Evolutionary conservation across 1,140 invertebrate species (phyloP), one percentile per base, ranked within the genome.

Genomic region (Agraylea sexmaculata): DNA sequence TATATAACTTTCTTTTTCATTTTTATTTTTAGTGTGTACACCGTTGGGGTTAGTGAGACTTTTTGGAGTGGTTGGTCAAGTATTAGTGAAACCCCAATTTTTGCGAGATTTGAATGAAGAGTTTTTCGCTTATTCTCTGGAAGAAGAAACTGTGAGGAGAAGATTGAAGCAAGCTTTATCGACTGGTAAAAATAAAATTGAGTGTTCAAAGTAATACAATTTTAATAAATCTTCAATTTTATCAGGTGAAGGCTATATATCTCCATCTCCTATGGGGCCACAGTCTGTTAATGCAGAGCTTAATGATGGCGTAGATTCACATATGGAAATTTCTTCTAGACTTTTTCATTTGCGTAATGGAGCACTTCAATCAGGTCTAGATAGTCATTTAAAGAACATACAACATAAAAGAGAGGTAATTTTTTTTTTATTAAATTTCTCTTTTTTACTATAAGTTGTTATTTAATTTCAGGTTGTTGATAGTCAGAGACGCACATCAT

Each of bases 1-100:
- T 33, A 40, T 29, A 44, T 37, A 6, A 35, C 23, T 39, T 8
- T 29, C 12, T 18, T 33, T 19, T n/a, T n/a, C n/a, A 47, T 44
- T 46, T 54, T 45, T 51, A 41, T 50, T 69, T 68, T 19, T 64
- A 91, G 88, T 95, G 30, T 94, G 89, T 58, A 96, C 92, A 21
- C 93, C 92, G 1, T 62, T 92, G 36, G 93, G 93, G 32, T 93
- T 95, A 66, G 83, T 88, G 23, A 74, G 78, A 44, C 65, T 96
- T 35, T 96, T 96, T 59, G 85, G 86, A 37, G 82, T 95, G 12
- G 80, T 94, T 15, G 86, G 87, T 33, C 77, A 85, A 43, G 80
- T 92, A 51, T 72, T 96, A 20, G 83, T 90, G 17, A 91, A 93
- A 61, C 90, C 91, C 4, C 81, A 90, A 66, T 89, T 94, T 64